Percentiles rank a stretch among this genome's conserved stretches.
Conservation (phyloP, 30 jellyfish, hydroid and myxozoan species). For the Hydractinia echinata region DNA sequence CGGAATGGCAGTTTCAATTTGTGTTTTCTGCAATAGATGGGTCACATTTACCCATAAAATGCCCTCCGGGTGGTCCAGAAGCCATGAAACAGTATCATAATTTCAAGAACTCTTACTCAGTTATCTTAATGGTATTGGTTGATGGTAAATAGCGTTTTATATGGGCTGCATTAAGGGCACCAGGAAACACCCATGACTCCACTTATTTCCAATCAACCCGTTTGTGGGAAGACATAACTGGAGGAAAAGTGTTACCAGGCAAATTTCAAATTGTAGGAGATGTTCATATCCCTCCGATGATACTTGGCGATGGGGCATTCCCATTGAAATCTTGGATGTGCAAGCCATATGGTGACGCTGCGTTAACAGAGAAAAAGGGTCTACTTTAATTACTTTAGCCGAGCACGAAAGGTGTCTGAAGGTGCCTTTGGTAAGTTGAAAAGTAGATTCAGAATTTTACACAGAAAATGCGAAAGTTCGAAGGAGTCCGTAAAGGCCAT, state of each 20-base stretch:
- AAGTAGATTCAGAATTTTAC: no score
- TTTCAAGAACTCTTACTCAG: slow-evolving; percentile 44
- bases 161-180: slow-evolving; percentile 54
- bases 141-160: slow-evolving; percentile 60
- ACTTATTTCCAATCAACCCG: slow-evolving; percentile 36
- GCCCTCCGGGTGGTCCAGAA: slow-evolving; percentile 66
- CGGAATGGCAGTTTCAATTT: slow-evolving; percentile 56
- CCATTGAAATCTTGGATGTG: slow-evolving; percentile 31
- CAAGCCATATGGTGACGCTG: slow-evolving; percentile 35
- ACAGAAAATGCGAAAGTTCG: no score
- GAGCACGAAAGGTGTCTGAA: slow-evolving; percentile 8
- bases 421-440: no score
- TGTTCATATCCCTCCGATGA: slow-evolving; percentile 28
- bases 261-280: not conserved
- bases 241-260: slow-evolving; percentile 6
- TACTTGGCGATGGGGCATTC: slow-evolving; percentile 51
- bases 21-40: slow-evolving; percentile 51
- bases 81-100: slow-evolving; percentile 39
- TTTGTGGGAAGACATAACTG: not conserved
- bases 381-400: no score
- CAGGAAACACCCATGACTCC: slow-evolving; percentile 56
- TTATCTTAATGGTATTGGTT: slow-evolving; percentile 46
- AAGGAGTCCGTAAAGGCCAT: no score
- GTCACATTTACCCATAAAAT: slow-evolving; percentile 39
- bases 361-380: no score